These are phyloP conservation scores for Poecilia latipinna DNA, from an alignment of 2,113 vertebrate species.

Conservation along the genomic window DNA sequence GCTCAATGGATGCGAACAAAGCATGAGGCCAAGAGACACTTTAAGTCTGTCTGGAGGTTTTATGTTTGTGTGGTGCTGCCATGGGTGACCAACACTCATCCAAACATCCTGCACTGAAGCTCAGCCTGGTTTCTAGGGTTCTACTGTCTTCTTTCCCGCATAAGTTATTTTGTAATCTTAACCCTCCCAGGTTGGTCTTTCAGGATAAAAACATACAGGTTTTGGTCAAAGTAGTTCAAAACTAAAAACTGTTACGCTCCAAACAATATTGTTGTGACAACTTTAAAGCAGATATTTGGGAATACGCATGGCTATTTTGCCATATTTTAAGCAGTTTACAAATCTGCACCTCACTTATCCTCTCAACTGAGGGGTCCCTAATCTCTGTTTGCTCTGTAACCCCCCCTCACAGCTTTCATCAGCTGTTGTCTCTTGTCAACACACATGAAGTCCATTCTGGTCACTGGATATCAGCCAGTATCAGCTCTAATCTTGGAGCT, in stretches of 20 bases:
- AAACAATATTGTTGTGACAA: no score
- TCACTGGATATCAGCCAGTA: conserved; percentile 37
- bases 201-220: not conserved
- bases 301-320: no score
- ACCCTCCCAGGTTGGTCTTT: not conserved
- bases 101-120: conserved; percentile 13
- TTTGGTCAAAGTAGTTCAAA: no score
- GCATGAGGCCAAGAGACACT: conserved; percentile 40
- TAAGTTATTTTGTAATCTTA: not conserved
- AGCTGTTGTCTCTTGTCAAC: conserved; percentile 35
- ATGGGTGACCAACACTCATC: conserved; percentile 42
- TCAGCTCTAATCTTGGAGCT: conserved; percentile 41
- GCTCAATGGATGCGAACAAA: conserved; percentile 67
- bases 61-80: conserved; percentile 52
- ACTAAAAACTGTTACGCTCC: no score
- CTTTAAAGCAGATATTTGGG: no score
- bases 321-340: not conserved
- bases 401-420: conserved; percentile 26
- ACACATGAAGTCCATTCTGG: conserved; percentile 2
- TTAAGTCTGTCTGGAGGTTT: conserved; percentile 36
- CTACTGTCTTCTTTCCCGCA: no score
- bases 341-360: not conserved
- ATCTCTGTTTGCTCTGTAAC: conserved; percentile 15
- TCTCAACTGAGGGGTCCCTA: not conserved
- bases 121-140: conserved; percentile 4